Evolutionary conservation across 2,797 vertebrate genomes (phyloP).

Genomic region (Poeciliopsis paucimaculata): DNA sequence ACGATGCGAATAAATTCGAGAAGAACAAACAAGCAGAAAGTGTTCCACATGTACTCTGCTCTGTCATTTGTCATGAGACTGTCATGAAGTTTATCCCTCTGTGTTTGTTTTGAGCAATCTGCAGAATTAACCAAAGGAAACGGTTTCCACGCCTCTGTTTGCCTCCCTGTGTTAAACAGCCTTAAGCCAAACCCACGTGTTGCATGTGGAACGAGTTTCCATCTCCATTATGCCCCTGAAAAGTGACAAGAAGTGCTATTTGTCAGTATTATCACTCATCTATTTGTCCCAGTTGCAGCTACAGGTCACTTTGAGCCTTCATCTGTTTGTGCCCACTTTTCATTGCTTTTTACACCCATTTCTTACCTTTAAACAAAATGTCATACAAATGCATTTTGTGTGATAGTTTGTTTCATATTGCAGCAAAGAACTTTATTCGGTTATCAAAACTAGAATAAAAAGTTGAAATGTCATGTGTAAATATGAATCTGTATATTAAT

Average conservation of each 20-base stretch:
- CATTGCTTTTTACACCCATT: background rate
- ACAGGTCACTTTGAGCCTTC: background rate
- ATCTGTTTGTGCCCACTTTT: background rate
- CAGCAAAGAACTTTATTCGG: background rate
- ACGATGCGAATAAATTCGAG: background rate
- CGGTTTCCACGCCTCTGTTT: conserved; percentile 13
- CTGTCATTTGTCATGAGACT: conserved; percentile 21
- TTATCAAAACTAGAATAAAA: conserved; percentile 21
- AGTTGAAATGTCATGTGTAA: conserved; percentile 25
- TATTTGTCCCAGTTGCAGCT: conserved; percentile 5
- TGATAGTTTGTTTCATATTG: background rate
- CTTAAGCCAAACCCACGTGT: background rate
- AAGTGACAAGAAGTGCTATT: background rate
- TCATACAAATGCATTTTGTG: background rate
- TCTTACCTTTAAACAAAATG: background rate
- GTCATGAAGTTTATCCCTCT: background rate
- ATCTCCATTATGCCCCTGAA: background rate
- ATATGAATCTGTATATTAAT: too few species aligned
- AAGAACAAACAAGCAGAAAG: background rate
- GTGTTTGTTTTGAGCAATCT: conserved; percentile 15
- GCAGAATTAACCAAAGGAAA: conserved; percentile 30
- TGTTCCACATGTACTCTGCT: background rate
- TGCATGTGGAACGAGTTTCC: background rate
- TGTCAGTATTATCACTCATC: conserved; percentile 10
- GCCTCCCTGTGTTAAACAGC: conserved; percentile 6